Conservation (phyloP, 2,113 vertebrate species). For the Eulemur macaco region DNA sequence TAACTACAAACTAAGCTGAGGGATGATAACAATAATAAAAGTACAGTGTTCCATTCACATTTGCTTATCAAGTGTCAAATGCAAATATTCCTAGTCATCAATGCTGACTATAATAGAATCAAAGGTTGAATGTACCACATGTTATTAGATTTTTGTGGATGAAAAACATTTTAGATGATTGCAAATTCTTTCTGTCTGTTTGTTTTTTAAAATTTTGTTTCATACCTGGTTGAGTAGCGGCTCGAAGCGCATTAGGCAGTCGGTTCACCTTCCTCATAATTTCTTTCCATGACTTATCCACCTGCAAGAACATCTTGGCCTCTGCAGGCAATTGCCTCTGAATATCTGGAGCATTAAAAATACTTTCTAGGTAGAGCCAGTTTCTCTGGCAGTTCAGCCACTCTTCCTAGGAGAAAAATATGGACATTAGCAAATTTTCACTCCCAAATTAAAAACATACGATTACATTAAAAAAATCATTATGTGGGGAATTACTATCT, state of each 20-base stretch:
- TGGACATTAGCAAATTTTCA: neutral
- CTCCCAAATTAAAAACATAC: neutral
- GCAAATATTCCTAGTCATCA: neutral
- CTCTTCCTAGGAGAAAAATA: constrained; percentile 85
- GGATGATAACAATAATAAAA: neutral
- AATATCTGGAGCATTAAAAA: constrained; percentile 90
- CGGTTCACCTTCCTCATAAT: constrained; percentile 88
- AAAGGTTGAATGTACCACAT: neutral
- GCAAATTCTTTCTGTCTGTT: neutral
- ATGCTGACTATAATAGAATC: neutral
- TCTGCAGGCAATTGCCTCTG: constrained; percentile 89
- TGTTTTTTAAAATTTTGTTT: neutral
- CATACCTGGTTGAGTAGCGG: constrained; percentile 87
- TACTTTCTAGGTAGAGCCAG: constrained; percentile 91
- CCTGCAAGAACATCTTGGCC: constrained; percentile 91
- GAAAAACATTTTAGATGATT: neutral
- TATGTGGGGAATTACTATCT: neutral
- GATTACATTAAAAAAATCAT: neutral
- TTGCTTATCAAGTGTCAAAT: neutral
- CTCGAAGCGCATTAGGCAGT: constrained; percentile 86
- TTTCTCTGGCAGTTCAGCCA: constrained; percentile 90
- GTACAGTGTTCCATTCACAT: neutral
- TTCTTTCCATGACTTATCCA: constrained; percentile 92
- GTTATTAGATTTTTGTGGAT: neutral
- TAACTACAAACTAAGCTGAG: neutral